These are phyloP conservation scores for Epinephelus lanceolatus DNA, from an alignment of 2,113 vertebrate species.

Conservation along the genomic window DNA sequence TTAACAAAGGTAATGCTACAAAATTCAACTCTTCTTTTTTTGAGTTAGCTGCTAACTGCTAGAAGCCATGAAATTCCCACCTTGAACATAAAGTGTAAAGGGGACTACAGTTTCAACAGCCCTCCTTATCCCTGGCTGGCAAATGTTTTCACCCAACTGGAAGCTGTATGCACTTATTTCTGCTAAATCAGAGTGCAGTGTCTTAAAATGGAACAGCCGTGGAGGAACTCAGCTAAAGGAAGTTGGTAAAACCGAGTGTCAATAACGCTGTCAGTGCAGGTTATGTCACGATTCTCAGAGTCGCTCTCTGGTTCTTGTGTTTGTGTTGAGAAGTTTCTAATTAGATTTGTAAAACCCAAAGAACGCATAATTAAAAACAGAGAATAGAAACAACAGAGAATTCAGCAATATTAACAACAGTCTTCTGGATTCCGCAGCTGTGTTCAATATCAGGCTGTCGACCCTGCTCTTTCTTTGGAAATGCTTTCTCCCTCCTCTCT, in stretches of 20 bases:
- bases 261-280: not conserved
- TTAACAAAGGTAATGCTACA: too few relatives aligned
- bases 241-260: not conserved
- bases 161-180: not conserved
- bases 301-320: not conserved
- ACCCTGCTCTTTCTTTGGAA: slow-evolving; percentile 16
- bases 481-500: slow-evolving; percentile 29
- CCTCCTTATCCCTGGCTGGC: too few relatives aligned
- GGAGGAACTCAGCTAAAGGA: slow-evolving; percentile 18
- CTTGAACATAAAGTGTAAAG: too few relatives aligned
- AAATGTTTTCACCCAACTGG: too few relatives aligned
- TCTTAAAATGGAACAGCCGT: slow-evolving; percentile 18
- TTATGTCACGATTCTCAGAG: not conserved
- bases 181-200: slow-evolving; percentile 19
- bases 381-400: not conserved
- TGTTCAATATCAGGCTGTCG: not conserved
- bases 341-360: not conserved
- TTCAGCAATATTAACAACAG: not conserved
- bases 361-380: not conserved
- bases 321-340: not conserved
- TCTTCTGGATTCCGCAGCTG: not conserved
- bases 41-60: too few relatives aligned
- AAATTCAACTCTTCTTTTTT: too few relatives aligned
- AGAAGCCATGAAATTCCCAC: too few relatives aligned
- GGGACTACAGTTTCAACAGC: too few relatives aligned